Percentiles rank a stretch among this genome's conserved stretches.
These are phyloP conservation scores for Tinamus guttatus DNA, from an alignment of 2,113 vertebrate genomes.

Conservation along the genomic window DNA sequence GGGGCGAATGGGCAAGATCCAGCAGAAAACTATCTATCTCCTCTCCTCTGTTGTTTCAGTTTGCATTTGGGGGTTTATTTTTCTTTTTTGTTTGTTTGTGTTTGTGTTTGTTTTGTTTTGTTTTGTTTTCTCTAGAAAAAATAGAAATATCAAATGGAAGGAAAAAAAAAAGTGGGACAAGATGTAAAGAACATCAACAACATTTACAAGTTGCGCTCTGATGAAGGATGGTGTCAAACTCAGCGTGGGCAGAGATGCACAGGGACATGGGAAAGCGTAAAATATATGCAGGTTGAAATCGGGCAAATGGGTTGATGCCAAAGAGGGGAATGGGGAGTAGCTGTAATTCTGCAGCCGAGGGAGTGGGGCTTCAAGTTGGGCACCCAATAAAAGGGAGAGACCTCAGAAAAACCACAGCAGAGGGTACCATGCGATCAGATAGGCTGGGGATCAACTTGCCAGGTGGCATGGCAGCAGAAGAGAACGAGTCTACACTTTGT, in stretches of 20 bases:
- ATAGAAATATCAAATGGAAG: not conserved
- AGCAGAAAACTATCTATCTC: not conserved
- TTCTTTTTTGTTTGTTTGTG: not conserved
- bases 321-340: accelerated
- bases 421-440: not conserved
- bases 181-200: not conserved
- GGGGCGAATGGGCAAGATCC: accelerated
- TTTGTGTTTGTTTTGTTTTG: not conserved
- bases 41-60: not conserved
- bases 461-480: not conserved
- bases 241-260: accelerated
- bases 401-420: accelerated
- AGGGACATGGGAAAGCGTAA: not conserved
- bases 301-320: accelerated
- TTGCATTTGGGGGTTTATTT: not conserved
- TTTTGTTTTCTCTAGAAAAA: not conserved
- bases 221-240: not conserved
- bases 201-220: not conserved
- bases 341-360: not conserved
- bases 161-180: not conserved
- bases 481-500: not conserved
- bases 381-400: accelerated
- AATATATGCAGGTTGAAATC: accelerated
- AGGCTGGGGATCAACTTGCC: accelerated
- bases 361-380: not conserved